Evolutionary conservation across 2,888 invertebrate species (phyloP), one percentile per base, ranked within the genome.

Genomic region (Eupeodes latifasciatus): DNA sequence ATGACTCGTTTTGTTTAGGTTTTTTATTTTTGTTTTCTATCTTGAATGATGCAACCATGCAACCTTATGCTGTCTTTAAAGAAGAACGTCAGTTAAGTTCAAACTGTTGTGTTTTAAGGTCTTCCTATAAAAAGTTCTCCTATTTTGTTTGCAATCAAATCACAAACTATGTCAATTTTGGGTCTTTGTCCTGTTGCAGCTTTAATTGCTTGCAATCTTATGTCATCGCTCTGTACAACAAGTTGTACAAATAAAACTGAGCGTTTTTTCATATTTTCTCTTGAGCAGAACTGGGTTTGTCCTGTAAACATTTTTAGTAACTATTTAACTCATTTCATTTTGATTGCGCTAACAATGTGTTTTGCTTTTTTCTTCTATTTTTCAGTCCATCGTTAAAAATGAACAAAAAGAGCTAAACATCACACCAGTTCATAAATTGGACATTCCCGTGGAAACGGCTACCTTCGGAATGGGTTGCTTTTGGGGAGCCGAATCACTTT

Each of bases 401-500:
- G 93, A 93, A 81, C 93, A 93, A 81, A 92, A 92, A 81, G 93
- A 93, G 64, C 87, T 93, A 34, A 92, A 89, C 49, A 90, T 93
- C 6, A 80, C 75, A 4, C 93, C 93, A 3, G 91, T 91, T 1
- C 94, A 94, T 83, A 89, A 91, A 55, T 53, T 93, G 67, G 91
- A 92, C 67, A 90, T 90, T 4, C 90, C 91, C 12, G 90, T 91
- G 71, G 92, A 93, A 49, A 93, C 92, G 7, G 98, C 98, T 6
- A 97, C 98, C 0, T 98, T 98, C 93, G 98, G 97, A 12, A 98
- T 98, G 98, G 97, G 97, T 14, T 98, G 98, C 93, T 98, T 98
- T 94, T 98, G 98, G 98, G 97, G 97, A 47, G 97, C 97, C 77
- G 98, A 98, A 92, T 96, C 97, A 1, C 94, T 97, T 77, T 98